Evolutionary conservation across 2,113 vertebrate genomes (phyloP).

Genomic region (Cyprinodon brontotheroides): DNA sequence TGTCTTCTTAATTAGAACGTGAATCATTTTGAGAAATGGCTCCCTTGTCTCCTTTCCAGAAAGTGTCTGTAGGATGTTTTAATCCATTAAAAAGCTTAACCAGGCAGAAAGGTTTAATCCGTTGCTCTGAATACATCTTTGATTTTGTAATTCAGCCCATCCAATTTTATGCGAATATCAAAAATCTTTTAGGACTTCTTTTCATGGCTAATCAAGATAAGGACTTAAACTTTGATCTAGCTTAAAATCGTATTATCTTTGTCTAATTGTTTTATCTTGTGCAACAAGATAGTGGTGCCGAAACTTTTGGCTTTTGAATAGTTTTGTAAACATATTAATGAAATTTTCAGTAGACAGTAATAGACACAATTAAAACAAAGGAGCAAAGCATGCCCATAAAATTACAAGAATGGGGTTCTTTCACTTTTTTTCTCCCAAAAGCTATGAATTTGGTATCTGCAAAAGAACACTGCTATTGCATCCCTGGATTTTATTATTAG

Average conservation of each 20-base stretch:
- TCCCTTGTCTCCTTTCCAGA: conserved; percentile 6
- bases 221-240: not conserved
- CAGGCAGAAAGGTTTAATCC: not conserved
- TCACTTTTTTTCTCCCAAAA: too few species aligned
- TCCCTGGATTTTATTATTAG: too few species aligned
- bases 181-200: not conserved
- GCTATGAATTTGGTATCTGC: too few species aligned
- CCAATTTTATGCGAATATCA: not conserved
- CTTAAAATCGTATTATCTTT: not conserved
- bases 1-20: conserved; percentile 14
- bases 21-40: not conserved
- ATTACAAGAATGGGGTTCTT: too few species aligned
- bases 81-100: conserved; percentile 1
- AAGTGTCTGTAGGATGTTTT: conserved; percentile 3
- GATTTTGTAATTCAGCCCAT: not conserved
- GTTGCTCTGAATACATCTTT: conserved; percentile 1
- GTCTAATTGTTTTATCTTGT: not conserved
- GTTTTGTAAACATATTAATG: not conserved
- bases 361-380: too few species aligned
- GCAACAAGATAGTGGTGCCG: not conserved
- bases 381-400: too few species aligned
- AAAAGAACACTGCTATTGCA: too few species aligned
- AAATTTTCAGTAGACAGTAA: not conserved
- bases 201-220: not conserved
- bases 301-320: not conserved